Conservation (phyloP, 1,140 invertebrate genomes). For the Pentalonia nigronervosa region DNA sequence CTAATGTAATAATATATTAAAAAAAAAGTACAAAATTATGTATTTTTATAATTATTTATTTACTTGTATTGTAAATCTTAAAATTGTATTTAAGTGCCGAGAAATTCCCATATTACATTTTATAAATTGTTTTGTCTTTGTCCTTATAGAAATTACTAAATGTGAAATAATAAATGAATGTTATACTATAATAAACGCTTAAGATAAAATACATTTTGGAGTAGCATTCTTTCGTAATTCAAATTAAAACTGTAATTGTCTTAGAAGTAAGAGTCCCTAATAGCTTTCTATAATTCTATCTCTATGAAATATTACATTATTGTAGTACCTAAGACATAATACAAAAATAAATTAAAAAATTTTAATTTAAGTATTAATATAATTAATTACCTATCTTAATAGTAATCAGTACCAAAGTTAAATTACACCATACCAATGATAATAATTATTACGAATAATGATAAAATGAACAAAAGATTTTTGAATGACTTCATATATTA, state of each 20-base stretch:
- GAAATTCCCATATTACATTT: neutral
- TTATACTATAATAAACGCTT: neutral
- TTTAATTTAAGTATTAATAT: neutral
- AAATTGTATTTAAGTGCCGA: neutral
- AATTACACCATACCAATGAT: neutral
- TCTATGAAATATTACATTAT: neutral
- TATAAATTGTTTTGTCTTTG: neutral
- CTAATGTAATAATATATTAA: neutral
- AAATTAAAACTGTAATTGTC: neutral
- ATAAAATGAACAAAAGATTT: neutral
- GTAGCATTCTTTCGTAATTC: neutral
- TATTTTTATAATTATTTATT: neutral
- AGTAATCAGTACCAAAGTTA: neutral
- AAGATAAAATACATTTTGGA: neutral
- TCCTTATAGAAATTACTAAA: neutral
- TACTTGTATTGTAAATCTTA: neutral
- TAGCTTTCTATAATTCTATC: neutral
- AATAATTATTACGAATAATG: neutral
- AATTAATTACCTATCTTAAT: neutral
- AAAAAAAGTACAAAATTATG: neutral
- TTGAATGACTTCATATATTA: neutral
- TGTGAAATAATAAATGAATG: neutral
- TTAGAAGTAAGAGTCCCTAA: neutral
- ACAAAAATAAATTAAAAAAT: neutral
- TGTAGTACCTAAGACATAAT: neutral